Base-by-base conservation (phyloP, 1,140 invertebrate genomes). In the Meloidogyne chitwoodi region DNA sequence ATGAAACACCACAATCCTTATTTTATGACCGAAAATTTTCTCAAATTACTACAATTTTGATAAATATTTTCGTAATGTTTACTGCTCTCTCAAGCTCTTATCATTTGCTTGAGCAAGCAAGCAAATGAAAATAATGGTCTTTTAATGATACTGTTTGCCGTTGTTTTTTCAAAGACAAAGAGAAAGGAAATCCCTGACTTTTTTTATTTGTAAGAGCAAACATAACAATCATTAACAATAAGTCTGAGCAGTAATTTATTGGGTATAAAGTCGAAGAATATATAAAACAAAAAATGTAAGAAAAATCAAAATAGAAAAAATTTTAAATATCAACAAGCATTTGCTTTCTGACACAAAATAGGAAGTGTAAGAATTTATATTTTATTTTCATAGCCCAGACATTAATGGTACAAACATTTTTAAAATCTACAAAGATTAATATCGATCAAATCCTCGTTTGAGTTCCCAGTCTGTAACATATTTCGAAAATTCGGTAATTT, bases 391-490 rank as follows among this genome's bases (percentile, higher is more conserved):
- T n/a, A n/a, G n/a, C n/a, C n/a, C n/a, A n/a, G n/a, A n/a, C n/a
- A n/a, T n/a, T n/a, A n/a, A n/a, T n/a, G n/a, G n/a, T n/a, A n/a
- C n/a, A n/a, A n/a, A n/a, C n/a, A n/a, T n/a, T n/a, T n/a, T 38
- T 6, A 38, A 38, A 38, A 6, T 38, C 3, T 38, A 10, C 8
- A 6, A 38, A 8, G 2, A 56, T 73, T 22, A 73, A 27, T 38
- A 73, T 31, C 48, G 19, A 31, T 71, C 73, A 62, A 73, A 76
- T 27, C 27, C 56, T 16, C 44, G 12, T 12, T 3, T 63, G n/a
- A 73, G 48, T 48, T 73, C 70, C 70, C 70, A 73, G 56, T 73
- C 70, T 10, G 70, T 73, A 29, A 73, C 56, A 26, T 73, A 24
- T 64, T 73, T 73, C 4, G 61, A 61, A 31, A 73, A 73, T 27